Evolutionary conservation across 2,113 vertebrate genomes (phyloP).

Genomic region (Cairina moschata): DNA sequence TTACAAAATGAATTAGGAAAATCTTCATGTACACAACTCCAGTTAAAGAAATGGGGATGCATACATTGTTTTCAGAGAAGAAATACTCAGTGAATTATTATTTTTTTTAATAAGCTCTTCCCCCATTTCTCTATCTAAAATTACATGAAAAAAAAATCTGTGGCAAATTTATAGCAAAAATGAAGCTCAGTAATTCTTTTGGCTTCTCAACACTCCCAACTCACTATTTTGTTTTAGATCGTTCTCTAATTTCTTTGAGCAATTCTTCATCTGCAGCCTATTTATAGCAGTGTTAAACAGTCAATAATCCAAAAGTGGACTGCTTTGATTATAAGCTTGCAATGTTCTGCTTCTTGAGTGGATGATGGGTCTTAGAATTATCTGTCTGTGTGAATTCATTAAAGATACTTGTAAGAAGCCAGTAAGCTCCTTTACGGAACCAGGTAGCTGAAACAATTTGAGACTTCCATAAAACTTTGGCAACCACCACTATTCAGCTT

Average conservation of each 20-base stretch:
- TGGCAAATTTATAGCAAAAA: not conserved
- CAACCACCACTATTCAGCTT: not conserved
- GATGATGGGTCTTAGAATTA: not conserved
- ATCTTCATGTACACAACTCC: fast-evolving
- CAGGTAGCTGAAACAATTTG: not conserved
- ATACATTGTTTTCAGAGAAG: not conserved
- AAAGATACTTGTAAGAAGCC: not conserved
- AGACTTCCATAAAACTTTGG: not conserved
- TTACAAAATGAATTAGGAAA: not conserved
- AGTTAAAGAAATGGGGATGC: not conserved
- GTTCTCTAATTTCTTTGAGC: not conserved
- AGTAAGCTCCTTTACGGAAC: not conserved
- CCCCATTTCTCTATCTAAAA: not conserved
- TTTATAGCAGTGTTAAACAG: not conserved
- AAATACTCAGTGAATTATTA: not conserved
- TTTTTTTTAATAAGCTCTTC: not conserved
- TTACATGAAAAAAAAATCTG: not conserved
- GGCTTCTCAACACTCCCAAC: not conserved
- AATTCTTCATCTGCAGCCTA: not conserved
- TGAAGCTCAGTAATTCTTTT: not conserved
- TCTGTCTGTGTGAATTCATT: not conserved
- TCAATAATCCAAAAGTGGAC: not conserved
- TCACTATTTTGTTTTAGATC: not conserved
- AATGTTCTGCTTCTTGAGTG: not conserved
- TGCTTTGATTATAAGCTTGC: not conserved